Base-by-base conservation (phyloP, 2,797 vertebrate genomes). In the Dicrostonyx torquatus region DNA sequence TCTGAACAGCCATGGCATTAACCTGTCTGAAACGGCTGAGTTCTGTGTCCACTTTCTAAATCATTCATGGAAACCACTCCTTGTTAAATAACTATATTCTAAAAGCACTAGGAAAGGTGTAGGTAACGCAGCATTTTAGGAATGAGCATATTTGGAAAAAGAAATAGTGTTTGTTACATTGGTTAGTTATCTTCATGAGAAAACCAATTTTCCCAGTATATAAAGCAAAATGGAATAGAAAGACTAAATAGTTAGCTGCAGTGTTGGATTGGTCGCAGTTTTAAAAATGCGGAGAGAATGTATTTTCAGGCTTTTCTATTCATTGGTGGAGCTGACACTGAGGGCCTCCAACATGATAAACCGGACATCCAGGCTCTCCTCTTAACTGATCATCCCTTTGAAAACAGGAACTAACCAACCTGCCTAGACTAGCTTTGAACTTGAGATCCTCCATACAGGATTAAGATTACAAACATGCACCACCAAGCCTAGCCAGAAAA, bases 1-100 rank as follows among this genome's bases (percentile, higher is more conserved):
- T 90, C 58, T 72, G 62, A 94, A 73, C 94, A 95, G 92, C 95
- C 95, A 96, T 58, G 93, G 91, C 97, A 97, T 94, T 86, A 96
- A 95, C 91, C 96, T 94, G 90, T 96, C 84, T 97, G 95, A 98
- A 97, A 93, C 37, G 91, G 94, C 83, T 95, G 92, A 96, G 91
- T 80, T 96, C 91, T 83, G 85, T 68, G 86, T 79, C 93, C 50
- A 93, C 31, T 66, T 68, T 68, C 68, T 76, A 93, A 68, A 87
- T 92, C 93, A 97, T 89, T 58, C 62, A 93, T 70, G 18, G 48
- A 31, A 91, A 95, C 43, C 93, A 96, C 40, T 94, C 94, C 14
- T 55, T 87, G 22, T 64, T 62, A 87, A 58, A 58, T 58, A 58
- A 53, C 70, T 94, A 80, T 40, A 88, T 66, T 87, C 62, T 96